Evolutionary conservation across 2,113 vertebrate species (phyloP).

Genomic region (Nansenia antarctica): DNA sequence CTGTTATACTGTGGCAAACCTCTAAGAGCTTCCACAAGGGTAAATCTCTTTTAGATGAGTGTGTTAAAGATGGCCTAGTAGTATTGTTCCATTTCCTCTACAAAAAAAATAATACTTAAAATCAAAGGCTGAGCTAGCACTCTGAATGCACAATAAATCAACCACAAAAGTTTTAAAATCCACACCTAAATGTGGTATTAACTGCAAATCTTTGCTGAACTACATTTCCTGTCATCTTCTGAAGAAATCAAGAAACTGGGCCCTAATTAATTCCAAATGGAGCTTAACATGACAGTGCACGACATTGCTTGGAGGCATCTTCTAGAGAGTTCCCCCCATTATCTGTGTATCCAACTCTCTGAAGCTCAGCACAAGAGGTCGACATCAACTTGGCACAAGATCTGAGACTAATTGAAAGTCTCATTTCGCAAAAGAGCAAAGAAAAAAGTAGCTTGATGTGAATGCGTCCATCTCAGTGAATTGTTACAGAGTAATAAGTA

Average conservation of each 20-base stretch:
- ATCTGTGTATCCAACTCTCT: constrained; percentile 57
- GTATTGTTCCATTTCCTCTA: too few species aligned
- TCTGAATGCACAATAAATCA: neutral
- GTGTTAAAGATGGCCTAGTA: too few species aligned
- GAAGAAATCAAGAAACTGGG: constrained; percentile 1
- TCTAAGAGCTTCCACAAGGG: too few species aligned
- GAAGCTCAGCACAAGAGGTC: constrained; percentile 46
- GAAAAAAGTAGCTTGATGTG: constrained; percentile 13
- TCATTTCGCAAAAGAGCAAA: neutral
- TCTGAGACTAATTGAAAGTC: constrained; percentile 46
- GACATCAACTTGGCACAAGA: constrained; percentile 54
- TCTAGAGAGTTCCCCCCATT: constrained; percentile 22
- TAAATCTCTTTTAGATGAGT: neutral
- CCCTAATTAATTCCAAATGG: constrained; percentile 25
- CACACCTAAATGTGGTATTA: constrained; percentile 13
- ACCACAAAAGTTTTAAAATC: constrained; percentile 10
- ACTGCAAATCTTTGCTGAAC: constrained; percentile 13
- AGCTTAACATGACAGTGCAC: constrained; percentile 55
- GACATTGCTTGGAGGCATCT: constrained; percentile 56
- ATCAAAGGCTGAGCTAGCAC: neutral
- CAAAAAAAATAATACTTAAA: too few species aligned
- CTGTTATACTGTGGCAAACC: neutral
- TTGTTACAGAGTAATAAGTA: constrained; percentile 7
- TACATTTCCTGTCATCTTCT: constrained; percentile 50
- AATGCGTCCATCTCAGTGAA: constrained; percentile 26